Conservation (phyloP, 2,113 vertebrate species). For the Phodopus roborovskii region DNA sequence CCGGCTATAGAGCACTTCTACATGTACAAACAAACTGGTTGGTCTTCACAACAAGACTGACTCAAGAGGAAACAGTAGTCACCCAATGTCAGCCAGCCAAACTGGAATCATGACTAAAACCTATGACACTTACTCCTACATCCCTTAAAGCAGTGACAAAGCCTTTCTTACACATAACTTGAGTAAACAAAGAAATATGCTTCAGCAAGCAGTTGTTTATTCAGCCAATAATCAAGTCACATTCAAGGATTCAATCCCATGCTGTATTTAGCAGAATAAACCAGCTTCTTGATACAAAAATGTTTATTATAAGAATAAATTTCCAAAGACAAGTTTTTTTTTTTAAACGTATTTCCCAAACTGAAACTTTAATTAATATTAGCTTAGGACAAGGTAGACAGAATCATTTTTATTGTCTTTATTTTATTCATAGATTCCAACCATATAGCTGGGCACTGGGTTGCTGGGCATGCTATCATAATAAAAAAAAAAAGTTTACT, state of each 20-base stretch:
- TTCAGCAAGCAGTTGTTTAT: neutral
- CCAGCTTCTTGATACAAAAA: constrained; percentile 36
- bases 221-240: constrained; percentile 12
- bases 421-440: constrained; percentile 31
- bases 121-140: neutral
- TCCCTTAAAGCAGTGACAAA: constrained; percentile 31
- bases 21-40: neutral
- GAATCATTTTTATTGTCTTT: constrained; percentile 52
- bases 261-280: constrained; percentile 34
- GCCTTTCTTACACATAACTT: constrained; percentile 27
- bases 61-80: constrained; percentile 23
- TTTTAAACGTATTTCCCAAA: constrained; percentile 25
- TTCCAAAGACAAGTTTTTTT: constrained; percentile 26
- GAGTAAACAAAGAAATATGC: neutral
- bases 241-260: constrained; percentile 4
- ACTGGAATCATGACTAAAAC: constrained; percentile 17
- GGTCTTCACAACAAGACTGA: neutral
- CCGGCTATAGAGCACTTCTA: neutral
- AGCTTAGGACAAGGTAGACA: neutral
- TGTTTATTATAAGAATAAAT: neutral
- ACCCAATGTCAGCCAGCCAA: neutral
- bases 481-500: neutral
- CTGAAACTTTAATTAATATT: constrained; percentile 16
- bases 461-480: constrained; percentile 38
- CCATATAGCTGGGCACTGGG: neutral